These are phyloP conservation scores for Eidolon dupreanum DNA, from an alignment of 2,797 vertebrate genomes.

Conservation along the genomic window DNA sequence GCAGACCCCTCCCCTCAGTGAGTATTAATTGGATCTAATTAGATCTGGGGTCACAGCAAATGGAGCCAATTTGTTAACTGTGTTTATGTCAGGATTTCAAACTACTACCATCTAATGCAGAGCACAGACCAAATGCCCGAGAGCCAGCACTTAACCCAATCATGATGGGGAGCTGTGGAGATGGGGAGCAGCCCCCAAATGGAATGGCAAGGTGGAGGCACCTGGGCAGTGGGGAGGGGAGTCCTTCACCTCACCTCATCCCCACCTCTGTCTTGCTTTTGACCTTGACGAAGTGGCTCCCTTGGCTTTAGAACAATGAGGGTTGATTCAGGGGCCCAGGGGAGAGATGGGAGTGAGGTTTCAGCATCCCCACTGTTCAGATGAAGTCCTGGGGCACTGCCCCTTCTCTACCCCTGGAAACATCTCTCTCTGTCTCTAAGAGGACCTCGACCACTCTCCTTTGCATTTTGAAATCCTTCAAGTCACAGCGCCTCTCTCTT, in stretches of 20 bases:
- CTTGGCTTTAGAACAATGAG: neutral
- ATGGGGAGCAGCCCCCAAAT: neutral
- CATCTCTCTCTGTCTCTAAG: neutral
- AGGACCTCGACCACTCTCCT: neutral
- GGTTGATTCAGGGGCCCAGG: neutral
- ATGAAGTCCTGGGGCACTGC: neutral
- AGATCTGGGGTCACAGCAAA: neutral
- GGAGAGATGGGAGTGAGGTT: neutral
- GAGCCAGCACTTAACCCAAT: fast-evolving
- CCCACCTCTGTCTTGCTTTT: neutral
- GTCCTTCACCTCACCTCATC: neutral
- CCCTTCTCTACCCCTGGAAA: neutral
- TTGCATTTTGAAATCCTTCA: neutral
- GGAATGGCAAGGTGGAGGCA: neutral
- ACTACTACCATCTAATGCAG: neutral
- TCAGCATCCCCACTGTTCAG: neutral
- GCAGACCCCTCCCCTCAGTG: neutral
- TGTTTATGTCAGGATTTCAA: neutral
- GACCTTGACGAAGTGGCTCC: neutral
- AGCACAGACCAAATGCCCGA: neutral
- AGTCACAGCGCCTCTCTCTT: neutral
- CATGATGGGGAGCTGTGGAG: fast-evolving
- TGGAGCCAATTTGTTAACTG: neutral
- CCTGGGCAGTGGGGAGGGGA: neutral
- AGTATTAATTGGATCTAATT: neutral